Conservation (phyloP, 2,113 vertebrate genomes). For the Takifugu bimaculatus region DNA sequence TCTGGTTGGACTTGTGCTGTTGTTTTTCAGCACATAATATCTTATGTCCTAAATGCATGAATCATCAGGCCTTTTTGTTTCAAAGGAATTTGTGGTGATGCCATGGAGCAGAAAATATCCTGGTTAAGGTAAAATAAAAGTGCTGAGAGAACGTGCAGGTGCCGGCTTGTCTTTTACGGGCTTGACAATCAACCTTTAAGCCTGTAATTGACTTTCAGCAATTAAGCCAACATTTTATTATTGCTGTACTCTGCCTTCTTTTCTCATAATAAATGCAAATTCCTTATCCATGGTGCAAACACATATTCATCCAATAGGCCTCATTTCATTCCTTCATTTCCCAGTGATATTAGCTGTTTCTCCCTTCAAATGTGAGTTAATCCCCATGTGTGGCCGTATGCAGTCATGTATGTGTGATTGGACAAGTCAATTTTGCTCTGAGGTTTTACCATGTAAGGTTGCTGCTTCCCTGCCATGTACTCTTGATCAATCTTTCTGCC, state of each 20-base stretch:
- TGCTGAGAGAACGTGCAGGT: no score
- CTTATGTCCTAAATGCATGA: no score
- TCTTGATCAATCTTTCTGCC: conserved; percentile 32
- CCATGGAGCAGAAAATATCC: no score
- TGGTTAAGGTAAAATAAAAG: no score
- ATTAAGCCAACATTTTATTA: neutral
- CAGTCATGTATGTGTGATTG: neutral
- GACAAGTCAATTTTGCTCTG: conserved; percentile 5
- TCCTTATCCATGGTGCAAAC: neutral
- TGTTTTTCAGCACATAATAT: no score
- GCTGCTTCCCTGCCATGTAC: neutral
- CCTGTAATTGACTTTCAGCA: no score
- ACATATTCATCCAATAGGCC: conserved; percentile 12
- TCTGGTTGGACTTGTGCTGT: no score
- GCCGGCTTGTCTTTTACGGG: no score
- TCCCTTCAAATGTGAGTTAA: neutral
- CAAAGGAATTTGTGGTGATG: no score
- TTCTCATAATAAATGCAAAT: no score
- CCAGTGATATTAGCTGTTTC: conserved; percentile 18
- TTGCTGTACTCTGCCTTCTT: neutral
- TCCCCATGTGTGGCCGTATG: neutral
- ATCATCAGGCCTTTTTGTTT: no score
- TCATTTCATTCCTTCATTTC: conserved; percentile 33
- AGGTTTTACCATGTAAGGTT: conserved; percentile 8
- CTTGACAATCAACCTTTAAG: no score